Evolutionary conservation across 2,113 vertebrate species (phyloP), one percentile per base, ranked within the genome.

Genomic region (Microcebus murinus): DNA sequence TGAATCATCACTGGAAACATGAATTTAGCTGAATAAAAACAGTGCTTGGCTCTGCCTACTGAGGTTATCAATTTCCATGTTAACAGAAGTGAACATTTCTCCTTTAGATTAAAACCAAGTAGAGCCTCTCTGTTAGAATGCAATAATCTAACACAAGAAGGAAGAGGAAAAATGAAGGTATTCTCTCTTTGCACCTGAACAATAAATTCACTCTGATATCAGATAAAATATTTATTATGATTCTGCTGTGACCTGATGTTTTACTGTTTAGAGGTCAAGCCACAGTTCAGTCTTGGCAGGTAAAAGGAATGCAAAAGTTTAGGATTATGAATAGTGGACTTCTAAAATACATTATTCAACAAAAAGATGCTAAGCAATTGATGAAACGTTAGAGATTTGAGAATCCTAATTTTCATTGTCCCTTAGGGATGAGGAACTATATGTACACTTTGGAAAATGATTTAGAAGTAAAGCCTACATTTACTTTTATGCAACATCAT

Each of bases 211-310:
- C 42, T 31, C 67, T 48, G 17, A 79, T 79, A 94, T 67, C 8
- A 93, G 36, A 77, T 90, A 84, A 97, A 94, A 76, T 77, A 81
- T 27, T 71, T 73, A 2, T 31, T 87, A 52, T 68, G 23, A 90
- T 92, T 73, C 34, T 82, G 0, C 42, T 77, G 10, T 84, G 55
- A 71, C 23, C 20, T 59, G 31, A 55, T 76, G 14, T 3, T 81
- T 73, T 68, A 39, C 10, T 39, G 10, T 80, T 82, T 50, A 74
- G 11, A 88, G 23, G 61, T 90, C 45, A 96, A 65, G 50, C 27
- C 6, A 91, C 23, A 59, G 8, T 48, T 81, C 39, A 61, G 27
- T 88, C 3, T 74, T n/a, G 0, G 2, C 79, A 77, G 13, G 17
- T 85, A 67, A 87, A 85, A 21, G 34, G 13, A 96, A 42, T 88